phyloP scores from a whole-genome alignment of 2,888 invertebrate genomes.

The Chrysina gloriosa region DNA sequence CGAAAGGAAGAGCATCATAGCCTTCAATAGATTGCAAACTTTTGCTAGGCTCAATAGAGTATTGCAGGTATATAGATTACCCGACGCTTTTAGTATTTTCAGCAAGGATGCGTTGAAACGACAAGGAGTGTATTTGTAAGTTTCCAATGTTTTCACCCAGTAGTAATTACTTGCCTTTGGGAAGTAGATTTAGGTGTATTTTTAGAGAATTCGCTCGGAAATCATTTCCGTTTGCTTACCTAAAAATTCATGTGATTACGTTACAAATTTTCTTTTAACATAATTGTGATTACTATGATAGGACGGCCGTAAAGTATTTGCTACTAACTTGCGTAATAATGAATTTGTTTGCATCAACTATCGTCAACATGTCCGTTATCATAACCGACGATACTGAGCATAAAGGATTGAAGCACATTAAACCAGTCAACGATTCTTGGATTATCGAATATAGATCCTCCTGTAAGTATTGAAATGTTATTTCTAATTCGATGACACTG shows the following conservation, averaged over 20 bases:
- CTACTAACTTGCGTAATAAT: slow-evolving; percentile 37
- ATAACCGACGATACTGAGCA: neutral
- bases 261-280: too few relatives aligned
- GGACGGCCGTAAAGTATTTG: slow-evolving; percentile 35
- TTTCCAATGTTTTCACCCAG: neutral
- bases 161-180: too few relatives aligned
- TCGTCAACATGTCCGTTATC: slow-evolving; percentile 32
- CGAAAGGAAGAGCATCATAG: slow-evolving; percentile 2
- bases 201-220: neutral
- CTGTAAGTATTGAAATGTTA: slow-evolving; percentile 25
- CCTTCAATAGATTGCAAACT: slow-evolving; percentile 30
- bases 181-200: too few relatives aligned
- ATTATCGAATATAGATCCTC: slow-evolving; percentile 10
- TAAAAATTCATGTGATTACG: too few relatives aligned
- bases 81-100: slow-evolving; percentile 48
- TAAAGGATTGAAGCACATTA: slow-evolving; percentile 1
- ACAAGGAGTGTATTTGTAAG: slow-evolving; percentile 45
- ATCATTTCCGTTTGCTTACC: neutral
- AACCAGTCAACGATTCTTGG: slow-evolving; percentile 26
- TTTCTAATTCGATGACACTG: neutral
- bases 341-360: slow-evolving; percentile 34
- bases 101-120: slow-evolving; percentile 45
- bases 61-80: slow-evolving; percentile 50
- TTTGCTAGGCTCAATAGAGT: slow-evolving; percentile 45
- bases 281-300: too few relatives aligned